Base-by-base conservation (phyloP, 2,888 invertebrate species). In the Conchocele bisecta region DNA sequence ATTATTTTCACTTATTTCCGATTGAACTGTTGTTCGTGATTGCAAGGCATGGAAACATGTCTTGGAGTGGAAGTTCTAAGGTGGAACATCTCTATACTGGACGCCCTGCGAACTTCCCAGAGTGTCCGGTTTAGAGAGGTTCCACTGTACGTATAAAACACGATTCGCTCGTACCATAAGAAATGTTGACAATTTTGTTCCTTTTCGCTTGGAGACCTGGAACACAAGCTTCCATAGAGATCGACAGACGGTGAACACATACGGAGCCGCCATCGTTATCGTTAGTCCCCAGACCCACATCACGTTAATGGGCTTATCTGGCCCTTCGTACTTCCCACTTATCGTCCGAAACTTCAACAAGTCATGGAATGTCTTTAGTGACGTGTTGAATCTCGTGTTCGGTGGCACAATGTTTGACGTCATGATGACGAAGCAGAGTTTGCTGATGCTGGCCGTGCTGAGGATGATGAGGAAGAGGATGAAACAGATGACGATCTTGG, bases 261-360 rank as follows among this genome's bases (percentile, higher is more conserved):
- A 85, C 0, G 87, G 87, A 5, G 83, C 81, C n/a, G 79, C 74
- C 15, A 82, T 80, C 28, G 80, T 75, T 37, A 85, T 50, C 26
- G 83, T 67, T 7, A 86, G 39, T 2, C 84, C 75, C 87, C 87
- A 87, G 20, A 87, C 75, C 87, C 86, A 87, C n/a, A 75, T 67
- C 4, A 84, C 82, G 50, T 86, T 77, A 22, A 74, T 75, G n/a
- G 57, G 17, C 0, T 13, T 42, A 15, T 9, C 3, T 0, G 37
- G 31, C 41, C 59, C 59, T 4, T 13, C 37, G 9, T 71, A 26
- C 11, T 17, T 54, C 0, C 17, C 39, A 28, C 56, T 51, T 29
- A 69, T 17, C 1, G 64, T 56, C 7, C 15, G 26, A 20, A 51
- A 51, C 2, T 29, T 26, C 5, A 51, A 13, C 20, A 6, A n/a